Conservation (phyloP, 2,113 vertebrate genomes). For the Thryonomys swinderianus region DNA sequence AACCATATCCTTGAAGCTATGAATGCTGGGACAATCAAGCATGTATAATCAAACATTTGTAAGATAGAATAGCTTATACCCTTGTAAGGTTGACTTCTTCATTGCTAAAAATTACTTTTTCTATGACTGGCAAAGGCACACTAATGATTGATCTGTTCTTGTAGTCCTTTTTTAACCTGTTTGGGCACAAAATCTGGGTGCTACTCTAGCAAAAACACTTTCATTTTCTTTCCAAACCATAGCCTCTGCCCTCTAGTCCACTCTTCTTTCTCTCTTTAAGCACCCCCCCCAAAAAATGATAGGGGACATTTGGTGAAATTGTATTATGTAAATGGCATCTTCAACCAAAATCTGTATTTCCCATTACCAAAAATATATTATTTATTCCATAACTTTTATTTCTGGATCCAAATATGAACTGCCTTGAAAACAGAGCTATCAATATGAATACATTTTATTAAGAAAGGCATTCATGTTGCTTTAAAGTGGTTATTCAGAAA, state of each 20-base stretch:
- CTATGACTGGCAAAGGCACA: neutral
- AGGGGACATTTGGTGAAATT: neutral
- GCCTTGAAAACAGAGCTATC: neutral
- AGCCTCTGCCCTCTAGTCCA: fast-evolving
- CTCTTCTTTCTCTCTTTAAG: no score
- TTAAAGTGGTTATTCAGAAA: conserved; percentile 43
- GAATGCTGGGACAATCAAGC: neutral
- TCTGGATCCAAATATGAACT: neutral
- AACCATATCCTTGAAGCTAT: neutral
- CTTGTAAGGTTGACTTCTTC: neutral
- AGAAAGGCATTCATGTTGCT: conserved; percentile 8
- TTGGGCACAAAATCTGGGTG: fast-evolving
- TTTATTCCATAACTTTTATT: neutral
- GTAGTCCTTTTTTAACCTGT: neutral
- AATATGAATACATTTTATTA: conserved; percentile 45
- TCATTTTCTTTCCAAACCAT: neutral
- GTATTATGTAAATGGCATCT: neutral
- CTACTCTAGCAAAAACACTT: neutral
- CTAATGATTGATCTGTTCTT: neutral
- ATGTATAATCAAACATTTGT: neutral
- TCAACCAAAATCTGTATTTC: neutral
- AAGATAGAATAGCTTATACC: neutral
- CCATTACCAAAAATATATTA: neutral
- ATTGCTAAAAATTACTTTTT: neutral
- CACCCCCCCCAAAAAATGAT: neutral